Percentiles rank a stretch among this genome's conserved stretches.
Evolutionary conservation across 2,113 vertebrate species (phyloP).

Genomic region (Chaenogobius annularis): DNA sequence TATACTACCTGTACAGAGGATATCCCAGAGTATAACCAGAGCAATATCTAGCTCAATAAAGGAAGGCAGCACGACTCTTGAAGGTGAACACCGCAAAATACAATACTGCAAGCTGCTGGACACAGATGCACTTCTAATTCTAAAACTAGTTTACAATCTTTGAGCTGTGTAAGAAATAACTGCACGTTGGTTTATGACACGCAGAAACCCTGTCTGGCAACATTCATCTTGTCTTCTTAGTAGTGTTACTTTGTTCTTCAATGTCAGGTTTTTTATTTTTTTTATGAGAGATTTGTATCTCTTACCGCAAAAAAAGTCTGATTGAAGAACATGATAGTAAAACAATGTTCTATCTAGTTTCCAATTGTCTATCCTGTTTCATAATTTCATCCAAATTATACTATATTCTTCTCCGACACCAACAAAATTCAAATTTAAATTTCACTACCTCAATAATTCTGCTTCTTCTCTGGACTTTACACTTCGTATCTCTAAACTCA

Average conservation of each 20-base stretch:
- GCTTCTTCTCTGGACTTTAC: neutral
- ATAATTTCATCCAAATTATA: neutral
- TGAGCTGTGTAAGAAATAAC: neutral
- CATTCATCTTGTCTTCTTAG: neutral
- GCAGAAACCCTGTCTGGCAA: neutral
- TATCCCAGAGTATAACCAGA: constrained; percentile 24
- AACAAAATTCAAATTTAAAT: neutral
- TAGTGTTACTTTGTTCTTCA: neutral
- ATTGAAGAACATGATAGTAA: neutral
- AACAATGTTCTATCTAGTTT: too few relatives aligned
- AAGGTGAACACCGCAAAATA: constrained; percentile 1
- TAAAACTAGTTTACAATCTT: neutral
- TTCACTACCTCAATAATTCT: neutral
- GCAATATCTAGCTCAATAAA: constrained; percentile 1
- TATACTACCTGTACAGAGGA: constrained; percentile 14
- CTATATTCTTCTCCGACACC: neutral
- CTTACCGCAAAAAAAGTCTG: neutral
- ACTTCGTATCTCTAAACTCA: neutral
- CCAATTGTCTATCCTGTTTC: neutral
- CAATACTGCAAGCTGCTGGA: constrained; percentile 2
- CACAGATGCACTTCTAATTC: neutral
- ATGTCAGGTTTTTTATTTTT: neutral
- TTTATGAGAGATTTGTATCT: neutral
- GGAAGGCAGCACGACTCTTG: neutral
- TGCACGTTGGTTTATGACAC: neutral